Base-by-base conservation (phyloP, 2,797 vertebrate species). In the Potorous gilbertii region DNA sequence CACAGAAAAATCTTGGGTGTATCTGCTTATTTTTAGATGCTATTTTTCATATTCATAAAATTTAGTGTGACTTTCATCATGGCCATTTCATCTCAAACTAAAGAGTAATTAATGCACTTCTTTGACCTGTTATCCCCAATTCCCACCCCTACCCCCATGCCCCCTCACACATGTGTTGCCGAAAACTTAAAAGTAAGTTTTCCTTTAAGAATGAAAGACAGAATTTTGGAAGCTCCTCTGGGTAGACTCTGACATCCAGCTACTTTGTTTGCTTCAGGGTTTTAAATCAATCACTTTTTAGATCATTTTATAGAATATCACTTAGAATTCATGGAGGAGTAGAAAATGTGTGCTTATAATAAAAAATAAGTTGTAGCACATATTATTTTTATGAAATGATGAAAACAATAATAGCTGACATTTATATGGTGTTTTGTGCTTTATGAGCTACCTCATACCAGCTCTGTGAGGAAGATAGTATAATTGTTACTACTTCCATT, bases 351-450 rank as follows among this genome's bases (percentile, higher is more conserved):
- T 87, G 74, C 40, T 27, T 27, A 10, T 87, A 46, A 87, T 87
- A 87, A 87, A 87, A 74, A 87, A 87, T 87, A 87, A 87, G 74
- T 87, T 87, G 40, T 46, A 87, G 74, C n/a, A 87, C 74, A 87
- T 87, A 87, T 87, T 87, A 87, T 87, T 87, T 81, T 87, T 46
- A 87, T 50, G 40, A 87, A 81, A 81, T 24, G n/a, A 81, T 87
- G 74, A 50, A 40, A 74, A 74, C 34, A 87, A 50, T 87, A 87
- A 87, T 87, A 50, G 40, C 40, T 87, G 74, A 81, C 74, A 87
- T 46, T 46, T 87, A 46, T 87, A 12, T 27, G 74, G 3, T 87
- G 40, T 87, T 87, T 87, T 87, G 74, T 87, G 40, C 40, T 87
- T 87, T 87, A 87, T 50, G 40, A 87, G 21, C 24, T 50, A 87